Evolutionary conservation across 2,888 invertebrate genomes (phyloP).

Genomic region (Hyposoter didymator): DNA sequence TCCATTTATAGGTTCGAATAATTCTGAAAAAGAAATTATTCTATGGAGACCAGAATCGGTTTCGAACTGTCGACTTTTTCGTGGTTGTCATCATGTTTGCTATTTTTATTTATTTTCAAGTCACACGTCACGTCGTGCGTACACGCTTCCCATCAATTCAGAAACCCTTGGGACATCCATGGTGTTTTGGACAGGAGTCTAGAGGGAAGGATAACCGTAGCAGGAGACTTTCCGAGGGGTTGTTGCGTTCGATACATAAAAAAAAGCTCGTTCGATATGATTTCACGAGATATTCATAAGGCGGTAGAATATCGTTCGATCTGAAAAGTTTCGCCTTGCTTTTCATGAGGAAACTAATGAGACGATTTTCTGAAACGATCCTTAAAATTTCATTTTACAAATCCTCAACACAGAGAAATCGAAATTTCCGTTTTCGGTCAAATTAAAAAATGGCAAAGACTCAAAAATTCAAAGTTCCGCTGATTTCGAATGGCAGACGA

Average conservation of each 20-base stretch:
- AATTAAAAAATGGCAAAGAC: too few species aligned
- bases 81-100: slow-evolving; percentile 54
- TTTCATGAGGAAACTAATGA: too few species aligned
- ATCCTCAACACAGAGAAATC: too few species aligned
- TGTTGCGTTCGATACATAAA: slow-evolving; percentile 2
- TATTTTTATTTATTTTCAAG: slow-evolving; percentile 54
- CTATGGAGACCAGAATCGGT: not conserved
- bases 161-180: slow-evolving; percentile 71
- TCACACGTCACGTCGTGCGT: slow-evolving; percentile 72
- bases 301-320: not conserved
- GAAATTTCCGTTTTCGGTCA: too few species aligned
- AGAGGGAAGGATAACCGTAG: slow-evolving; percentile 46
- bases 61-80: slow-evolving; percentile 50
- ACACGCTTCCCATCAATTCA: slow-evolving; percentile 68
- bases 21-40: not conserved
- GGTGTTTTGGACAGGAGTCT: slow-evolving; percentile 59
- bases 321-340: not conserved
- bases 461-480: too few species aligned
- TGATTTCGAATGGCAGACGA: too few species aligned
- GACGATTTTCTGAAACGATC: too few species aligned
- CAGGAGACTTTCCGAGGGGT: slow-evolving; percentile 42
- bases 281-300: not conserved
- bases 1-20: not conserved
- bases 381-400: too few species aligned
- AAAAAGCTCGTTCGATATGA: slow-evolving; percentile 13